phyloP scores from a whole-genome alignment of 2,888 invertebrate genomes.

The Trisateles emortualis region DNA sequence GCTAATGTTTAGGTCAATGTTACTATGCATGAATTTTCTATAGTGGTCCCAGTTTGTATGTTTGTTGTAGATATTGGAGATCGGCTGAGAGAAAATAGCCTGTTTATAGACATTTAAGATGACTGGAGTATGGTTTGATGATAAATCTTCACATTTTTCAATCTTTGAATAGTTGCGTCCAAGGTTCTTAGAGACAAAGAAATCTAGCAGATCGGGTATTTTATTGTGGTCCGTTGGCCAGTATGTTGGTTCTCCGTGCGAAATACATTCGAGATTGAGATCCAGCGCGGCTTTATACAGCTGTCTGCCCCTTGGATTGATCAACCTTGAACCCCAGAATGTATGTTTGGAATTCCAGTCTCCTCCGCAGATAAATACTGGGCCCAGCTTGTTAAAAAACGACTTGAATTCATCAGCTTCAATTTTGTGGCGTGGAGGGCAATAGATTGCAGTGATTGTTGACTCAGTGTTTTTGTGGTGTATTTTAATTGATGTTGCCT shows the following conservation, averaged over 20 bases:
- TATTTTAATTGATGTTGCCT: constrained; percentile 2
- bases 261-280: background rate
- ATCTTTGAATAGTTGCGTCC: background rate
- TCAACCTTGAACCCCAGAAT: background rate
- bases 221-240: too few relatives aligned
- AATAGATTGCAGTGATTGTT: background rate
- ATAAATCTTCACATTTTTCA: too few relatives aligned
- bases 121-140: background rate
- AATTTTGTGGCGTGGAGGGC: background rate
- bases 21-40: background rate
- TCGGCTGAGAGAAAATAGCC: too few relatives aligned
- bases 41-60: background rate
- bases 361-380: background rate
- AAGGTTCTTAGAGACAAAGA: background rate
- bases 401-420: background rate
- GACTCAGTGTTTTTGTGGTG: background rate
- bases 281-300: background rate
- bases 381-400: background rate
- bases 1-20: background rate
- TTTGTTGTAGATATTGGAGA: background rate
- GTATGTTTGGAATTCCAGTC: constrained; percentile 5
- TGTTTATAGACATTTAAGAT: too few relatives aligned
- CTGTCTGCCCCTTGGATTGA: background rate
- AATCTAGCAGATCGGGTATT: too few relatives aligned
- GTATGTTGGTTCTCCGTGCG: background rate